Evolutionary conservation across 2,797 vertebrate species (phyloP).

Genomic region (Mus spretus): DNA sequence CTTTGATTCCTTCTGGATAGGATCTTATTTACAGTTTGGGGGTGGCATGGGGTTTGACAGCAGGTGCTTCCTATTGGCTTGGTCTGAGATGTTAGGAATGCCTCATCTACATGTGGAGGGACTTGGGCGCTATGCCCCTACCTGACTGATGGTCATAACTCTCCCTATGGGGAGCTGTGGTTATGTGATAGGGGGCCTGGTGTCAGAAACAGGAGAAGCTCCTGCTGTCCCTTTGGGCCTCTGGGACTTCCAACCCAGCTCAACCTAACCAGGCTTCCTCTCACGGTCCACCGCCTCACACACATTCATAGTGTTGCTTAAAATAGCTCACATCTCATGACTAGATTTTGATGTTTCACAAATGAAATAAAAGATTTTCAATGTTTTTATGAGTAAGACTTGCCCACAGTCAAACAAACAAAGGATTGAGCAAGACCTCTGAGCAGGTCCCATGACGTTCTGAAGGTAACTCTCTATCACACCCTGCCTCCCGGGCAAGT

Average conservation of each 20-base stretch:
- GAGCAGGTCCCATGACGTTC: slow-evolving; percentile 10
- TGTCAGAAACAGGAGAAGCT: neutral
- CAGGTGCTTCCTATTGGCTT: neutral
- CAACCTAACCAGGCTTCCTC: neutral
- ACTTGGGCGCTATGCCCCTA: neutral
- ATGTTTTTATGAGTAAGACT: neutral
- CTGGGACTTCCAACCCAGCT: neutral
- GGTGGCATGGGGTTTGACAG: neutral
- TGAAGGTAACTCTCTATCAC: neutral
- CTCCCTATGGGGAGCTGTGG: neutral
- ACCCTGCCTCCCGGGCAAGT: neutral
- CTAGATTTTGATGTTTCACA: neutral
- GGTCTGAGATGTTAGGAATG: neutral
- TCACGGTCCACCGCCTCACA: neutral
- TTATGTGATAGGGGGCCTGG: neutral
- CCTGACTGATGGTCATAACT: neutral
- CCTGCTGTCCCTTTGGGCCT: neutral
- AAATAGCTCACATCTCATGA: slow-evolving; percentile 34
- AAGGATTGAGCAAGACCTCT: neutral
- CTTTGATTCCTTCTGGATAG: neutral
- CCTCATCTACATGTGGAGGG: neutral
- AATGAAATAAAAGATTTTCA: slow-evolving; percentile 59
- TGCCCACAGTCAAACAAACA: neutral
- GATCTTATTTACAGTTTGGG: neutral
- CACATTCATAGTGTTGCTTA: neutral